Evolutionary conservation across 1,140 invertebrate species (phyloP), one percentile per base, ranked within the genome.

Genomic region (Alviniconcha marisindica): DNA sequence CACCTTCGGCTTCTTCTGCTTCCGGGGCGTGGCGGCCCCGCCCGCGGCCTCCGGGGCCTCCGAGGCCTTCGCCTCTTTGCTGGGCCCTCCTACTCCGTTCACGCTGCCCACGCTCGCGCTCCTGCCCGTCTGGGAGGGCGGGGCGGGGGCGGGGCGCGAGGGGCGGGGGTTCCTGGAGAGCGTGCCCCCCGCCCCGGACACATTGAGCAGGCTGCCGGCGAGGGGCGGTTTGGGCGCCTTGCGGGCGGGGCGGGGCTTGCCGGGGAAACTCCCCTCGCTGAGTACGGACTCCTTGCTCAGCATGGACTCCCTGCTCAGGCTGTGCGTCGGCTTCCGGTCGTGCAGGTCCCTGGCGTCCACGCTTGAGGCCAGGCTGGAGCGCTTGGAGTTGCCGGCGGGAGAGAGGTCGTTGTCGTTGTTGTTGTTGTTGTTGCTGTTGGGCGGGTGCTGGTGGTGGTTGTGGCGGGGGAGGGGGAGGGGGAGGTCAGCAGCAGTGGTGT

Each of bases 91-190:
- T 12, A 10, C 2, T 31, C 28, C 44, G 4, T 51, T 21, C 44
- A 76, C 24, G 31, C 56, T 66, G 14, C 63, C 63, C n/a, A 82
- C 42, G 66, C 66, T 74, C 14, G n/a, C 42, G 21, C n/a, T 31
- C 5, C 80, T 38, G 60, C n/a, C 1, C 15, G 51, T 82, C 31
- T 44, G 18, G 40, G 42, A 18, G 18, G 80, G 79, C 36, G 80
- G 80, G 31, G 80, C 66, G 14, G 80, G 80, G 42, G 80, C 66
- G 15, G 80, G 80, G n/a, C 66, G 66, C 31, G 28, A 38, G 40
- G 78, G 78, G 24, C 78, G 54, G 56, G 56, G 60, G 40, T 80
- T 80, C 31, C 78, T 66, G 56, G 78, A 80, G 36, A 80, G 21
- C 2, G 78, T 80, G 15, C 56, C 56, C 3, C 3, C 54, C 56